Percentiles rank a stretch among this genome's conserved stretches.
These are phyloP conservation scores for Dastarcus helophoroides DNA, from an alignment of 2,888 invertebrate genomes.

Conservation along the genomic window DNA sequence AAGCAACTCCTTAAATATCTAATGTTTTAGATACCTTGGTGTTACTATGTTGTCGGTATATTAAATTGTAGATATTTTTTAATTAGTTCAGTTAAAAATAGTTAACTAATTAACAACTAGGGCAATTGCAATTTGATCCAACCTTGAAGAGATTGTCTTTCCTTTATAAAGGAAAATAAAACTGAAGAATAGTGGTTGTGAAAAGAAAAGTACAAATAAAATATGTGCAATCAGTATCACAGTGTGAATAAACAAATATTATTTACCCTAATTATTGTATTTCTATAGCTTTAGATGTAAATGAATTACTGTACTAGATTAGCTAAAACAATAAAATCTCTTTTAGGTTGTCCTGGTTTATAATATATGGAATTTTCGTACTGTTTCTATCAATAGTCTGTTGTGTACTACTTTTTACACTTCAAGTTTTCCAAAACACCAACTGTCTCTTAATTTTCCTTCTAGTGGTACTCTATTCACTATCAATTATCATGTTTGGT, in stretches of 20 bases:
- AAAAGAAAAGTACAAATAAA: too few relatives aligned
- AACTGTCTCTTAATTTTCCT: conserved; percentile 68
- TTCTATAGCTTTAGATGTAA: conserved; percentile 1
- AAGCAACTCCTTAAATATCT: too few relatives aligned
- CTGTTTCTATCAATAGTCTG: conserved; percentile 57
- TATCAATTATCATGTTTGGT: conserved; percentile 70
- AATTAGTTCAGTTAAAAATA: too few relatives aligned
- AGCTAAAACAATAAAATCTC: not conserved
- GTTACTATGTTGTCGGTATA: too few relatives aligned
- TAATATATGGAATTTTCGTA: conserved; percentile 64
- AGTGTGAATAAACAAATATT: not conserved
- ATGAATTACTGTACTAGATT: not conserved
- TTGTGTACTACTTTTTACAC: conserved; percentile 55
- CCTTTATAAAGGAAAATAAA: too few relatives aligned
- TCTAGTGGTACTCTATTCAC: conserved; percentile 65
- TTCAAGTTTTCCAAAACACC: conserved; percentile 67
- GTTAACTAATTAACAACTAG: too few relatives aligned
- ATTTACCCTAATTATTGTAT: conserved; percentile 2
- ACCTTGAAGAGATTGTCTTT: too few relatives aligned
- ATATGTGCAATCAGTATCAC: too few relatives aligned
- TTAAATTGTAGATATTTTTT: too few relatives aligned
- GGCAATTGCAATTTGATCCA: too few relatives aligned
- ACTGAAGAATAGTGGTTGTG: too few relatives aligned
- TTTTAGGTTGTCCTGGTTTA: conserved; percentile 72
- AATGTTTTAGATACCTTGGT: too few relatives aligned